Base-by-base conservation (phyloP, 2,888 invertebrate species). In the Bombylius discolor region DNA sequence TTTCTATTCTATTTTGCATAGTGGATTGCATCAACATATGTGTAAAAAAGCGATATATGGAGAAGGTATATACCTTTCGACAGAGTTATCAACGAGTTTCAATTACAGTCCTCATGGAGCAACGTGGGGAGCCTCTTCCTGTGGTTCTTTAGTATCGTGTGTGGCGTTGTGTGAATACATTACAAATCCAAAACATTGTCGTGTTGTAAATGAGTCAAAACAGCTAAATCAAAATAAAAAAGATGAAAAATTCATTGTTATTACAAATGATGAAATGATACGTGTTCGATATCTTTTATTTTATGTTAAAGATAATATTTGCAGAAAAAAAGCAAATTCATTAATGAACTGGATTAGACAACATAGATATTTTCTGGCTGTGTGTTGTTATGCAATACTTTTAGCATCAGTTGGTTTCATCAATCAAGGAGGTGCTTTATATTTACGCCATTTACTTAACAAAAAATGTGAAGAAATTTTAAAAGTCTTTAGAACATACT, bases 161-260 rank as follows among this genome's bases (percentile, higher is more conserved):
- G 78, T 91, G 50, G 89, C 89, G 4, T 73, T 91, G 59, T 87
- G 90, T 73, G 88, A 92, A 76, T 80, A 89, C 53, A 80, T 90
- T 50, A 80, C 87, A 70, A 82, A 87, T 66, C 80, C 83, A 3
- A 79, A 81, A 54, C 79, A 79, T 60, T 79, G 81, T 7, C 78
- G 78, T 5, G 6, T 42, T 11, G 11, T 34, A 31, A 50, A 14
- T 46, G n/a, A 46, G n/a, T n/a, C 7, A 36, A 36, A 36, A 8
- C 1, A 36, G 1, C 36, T 1, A 8, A 6, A 36, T 36, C 36
- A 8, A 36, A 36, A 3, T 8, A 36, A 6, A 3, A 36, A 9
- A 11, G 11, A 42, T 11, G 36, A n/a, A 23, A 53, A 36, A 47
- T 7, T 13, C 23, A 7, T 49, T 66, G 77, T 89, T 47, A 86